A percentile compares a stretch with the other conserved stretches of the same genome.
Conservation (phyloP, 2,888 invertebrate genomes). For the Oscheius sp. region DNA sequence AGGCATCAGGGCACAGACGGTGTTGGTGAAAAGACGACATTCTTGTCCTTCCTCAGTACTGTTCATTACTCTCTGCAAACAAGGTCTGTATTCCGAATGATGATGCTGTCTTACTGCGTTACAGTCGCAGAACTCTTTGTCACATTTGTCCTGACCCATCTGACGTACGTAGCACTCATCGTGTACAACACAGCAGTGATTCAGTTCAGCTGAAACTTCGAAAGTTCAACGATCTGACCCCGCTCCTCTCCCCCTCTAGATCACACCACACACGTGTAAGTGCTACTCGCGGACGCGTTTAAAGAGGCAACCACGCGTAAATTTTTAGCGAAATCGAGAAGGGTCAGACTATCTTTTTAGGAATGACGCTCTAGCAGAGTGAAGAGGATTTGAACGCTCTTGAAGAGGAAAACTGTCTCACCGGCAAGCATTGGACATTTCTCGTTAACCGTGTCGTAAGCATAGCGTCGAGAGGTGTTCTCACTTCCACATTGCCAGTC, state of each 20-base stretch:
- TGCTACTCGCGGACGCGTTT: slow-evolving; percentile 22
- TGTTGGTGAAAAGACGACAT: slow-evolving; percentile 39
- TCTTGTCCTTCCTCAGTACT: slow-evolving; percentile 27
- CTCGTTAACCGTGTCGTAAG: slow-evolving; percentile 29
- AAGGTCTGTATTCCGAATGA: background rate
- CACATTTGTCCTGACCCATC: slow-evolving; percentile 49
- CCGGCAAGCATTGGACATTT: slow-evolving; percentile 47
- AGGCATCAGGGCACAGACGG: slow-evolving; percentile 36
- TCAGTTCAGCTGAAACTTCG: slow-evolving; percentile 51
- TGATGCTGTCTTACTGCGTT: slow-evolving; percentile 38
- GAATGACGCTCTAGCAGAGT: slow-evolving; percentile 1
- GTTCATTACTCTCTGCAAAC: slow-evolving; percentile 34
- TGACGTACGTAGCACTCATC: slow-evolving; percentile 60
- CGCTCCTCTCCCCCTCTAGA: background rate
- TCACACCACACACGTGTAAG: slow-evolving; percentile 26
- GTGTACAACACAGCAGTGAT: slow-evolving; percentile 62
- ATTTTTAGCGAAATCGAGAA: slow-evolving; percentile 18
- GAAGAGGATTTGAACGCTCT: background rate
- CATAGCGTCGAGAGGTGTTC: slow-evolving; percentile 21
- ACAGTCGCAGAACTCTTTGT: slow-evolving; percentile 53
- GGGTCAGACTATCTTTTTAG: background rate
- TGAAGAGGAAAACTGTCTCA: slow-evolving; percentile 12
- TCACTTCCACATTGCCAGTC: slow-evolving; percentile 56
- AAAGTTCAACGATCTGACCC: background rate
- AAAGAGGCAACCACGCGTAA: slow-evolving; percentile 26